These are phyloP conservation scores for Nothoprocta pentlandii DNA, from an alignment of 2,113 vertebrate species.

Conservation along the genomic window DNA sequence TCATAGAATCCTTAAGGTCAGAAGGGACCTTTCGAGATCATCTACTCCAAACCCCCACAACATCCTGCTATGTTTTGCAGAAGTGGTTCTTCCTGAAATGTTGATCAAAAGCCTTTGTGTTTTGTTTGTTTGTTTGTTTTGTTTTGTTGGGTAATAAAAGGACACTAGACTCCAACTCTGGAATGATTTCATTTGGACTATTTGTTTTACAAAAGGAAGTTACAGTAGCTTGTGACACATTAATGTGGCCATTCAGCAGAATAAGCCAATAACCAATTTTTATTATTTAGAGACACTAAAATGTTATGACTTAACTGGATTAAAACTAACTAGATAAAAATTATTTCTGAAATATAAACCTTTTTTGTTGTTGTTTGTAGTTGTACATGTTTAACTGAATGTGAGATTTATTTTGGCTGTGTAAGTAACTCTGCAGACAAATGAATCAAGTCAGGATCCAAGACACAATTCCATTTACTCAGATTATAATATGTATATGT, in stretches of 20 bases:
- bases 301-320: background rate
- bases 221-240: background rate
- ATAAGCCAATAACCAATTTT: background rate
- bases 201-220: background rate
- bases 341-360: background rate
- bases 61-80: background rate
- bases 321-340: background rate
- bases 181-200: background rate
- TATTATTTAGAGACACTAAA: background rate
- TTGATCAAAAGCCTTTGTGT: background rate
- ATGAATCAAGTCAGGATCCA: slow-evolving; percentile 3
- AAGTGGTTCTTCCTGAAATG: background rate
- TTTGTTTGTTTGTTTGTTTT: no score
- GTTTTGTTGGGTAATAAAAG: background rate
- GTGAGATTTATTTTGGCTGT: background rate
- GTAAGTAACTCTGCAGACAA: background rate
- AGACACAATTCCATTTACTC: slow-evolving; percentile 13
- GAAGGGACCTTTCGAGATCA: no score
- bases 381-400: background rate
- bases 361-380: background rate
- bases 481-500: background rate
- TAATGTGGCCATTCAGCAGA: background rate
- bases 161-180: background rate
- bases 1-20: no score
- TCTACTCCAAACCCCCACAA: no score